Conservation (phyloP, 2,888 invertebrate genomes). For the Hydropsyche betteni region DNA sequence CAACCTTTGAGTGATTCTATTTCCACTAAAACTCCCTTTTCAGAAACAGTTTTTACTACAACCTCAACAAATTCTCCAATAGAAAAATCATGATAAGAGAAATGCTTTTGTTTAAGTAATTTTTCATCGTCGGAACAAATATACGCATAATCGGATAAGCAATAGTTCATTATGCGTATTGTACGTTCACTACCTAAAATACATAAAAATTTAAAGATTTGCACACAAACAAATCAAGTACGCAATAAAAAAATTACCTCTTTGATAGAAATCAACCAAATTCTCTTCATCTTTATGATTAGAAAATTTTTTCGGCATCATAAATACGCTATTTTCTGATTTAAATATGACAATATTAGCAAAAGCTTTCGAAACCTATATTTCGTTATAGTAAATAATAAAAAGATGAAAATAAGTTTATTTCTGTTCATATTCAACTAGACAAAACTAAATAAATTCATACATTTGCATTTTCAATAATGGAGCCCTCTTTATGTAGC, state of each 20-base stretch:
- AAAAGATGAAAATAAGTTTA: too few species aligned
- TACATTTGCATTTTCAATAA: slow-evolving; percentile 69
- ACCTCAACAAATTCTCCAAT: slow-evolving; percentile 68
- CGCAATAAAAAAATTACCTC: slow-evolving; percentile 36
- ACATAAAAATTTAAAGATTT: neutral
- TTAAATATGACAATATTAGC: slow-evolving; percentile 60
- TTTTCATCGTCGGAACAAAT: slow-evolving; percentile 72
- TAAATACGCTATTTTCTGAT: slow-evolving; percentile 57
- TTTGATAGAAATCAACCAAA: slow-evolving; percentile 38
- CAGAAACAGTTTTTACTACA: slow-evolving; percentile 61
- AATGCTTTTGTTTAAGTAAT: slow-evolving; percentile 67
- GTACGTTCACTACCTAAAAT: slow-evolving; percentile 55
- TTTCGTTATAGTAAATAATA: too few species aligned
- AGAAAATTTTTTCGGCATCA: slow-evolving; percentile 55
- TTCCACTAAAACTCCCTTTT: slow-evolving; percentile 62
- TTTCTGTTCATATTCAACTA: neutral
- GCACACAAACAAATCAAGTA: slow-evolving; percentile 1
- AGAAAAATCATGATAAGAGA: slow-evolving; percentile 63
- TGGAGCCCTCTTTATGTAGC: slow-evolving; percentile 65
- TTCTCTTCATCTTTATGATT: neutral
- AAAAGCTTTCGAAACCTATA: slow-evolving; percentile 61
- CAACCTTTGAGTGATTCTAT: slow-evolving; percentile 67
- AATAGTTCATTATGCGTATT: slow-evolving; percentile 73
- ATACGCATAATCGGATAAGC: slow-evolving; percentile 72
- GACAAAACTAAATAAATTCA: slow-evolving; percentile 47